Evolutionary conservation across 1,140 invertebrate genomes (phyloP).

Genomic region (Mercenaria mercenaria): DNA sequence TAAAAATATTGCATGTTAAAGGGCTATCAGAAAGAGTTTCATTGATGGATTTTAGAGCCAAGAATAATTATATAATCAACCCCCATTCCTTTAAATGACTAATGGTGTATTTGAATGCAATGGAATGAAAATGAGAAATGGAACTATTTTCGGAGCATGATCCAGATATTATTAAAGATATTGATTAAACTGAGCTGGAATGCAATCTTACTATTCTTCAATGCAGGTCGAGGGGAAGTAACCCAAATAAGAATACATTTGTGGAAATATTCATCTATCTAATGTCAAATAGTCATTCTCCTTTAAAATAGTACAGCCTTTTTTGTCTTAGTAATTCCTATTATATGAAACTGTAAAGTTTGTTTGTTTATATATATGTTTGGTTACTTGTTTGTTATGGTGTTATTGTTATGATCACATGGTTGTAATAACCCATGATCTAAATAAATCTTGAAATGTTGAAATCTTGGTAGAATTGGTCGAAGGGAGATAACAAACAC

Average conservation of each 20-base stretch:
- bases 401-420: too few species aligned
- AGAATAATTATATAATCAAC: slow-evolving; percentile 40
- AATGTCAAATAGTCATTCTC: too few species aligned
- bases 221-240: background rate
- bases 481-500: too few species aligned
- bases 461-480: too few species aligned
- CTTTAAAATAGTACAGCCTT: too few species aligned
- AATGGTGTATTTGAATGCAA: slow-evolving; percentile 20
- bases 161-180: background rate
- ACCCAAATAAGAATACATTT: background rate
- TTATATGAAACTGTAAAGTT: too few species aligned
- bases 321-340: too few species aligned
- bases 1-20: slow-evolving; percentile 25
- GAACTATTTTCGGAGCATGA: background rate
- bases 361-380: too few species aligned
- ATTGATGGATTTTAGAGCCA: slow-evolving; percentile 20
- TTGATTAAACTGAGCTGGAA: background rate
- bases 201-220: background rate
- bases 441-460: too few species aligned
- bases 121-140: slow-evolving; percentile 24
- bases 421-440: too few species aligned
- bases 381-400: too few species aligned
- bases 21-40: background rate
- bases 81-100: slow-evolving; percentile 25
- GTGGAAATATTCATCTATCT: too few species aligned